Evolutionary conservation across 2,888 invertebrate genomes (phyloP), one percentile per base, ranked within the genome.

Genomic region (Cheilosia soror): DNA sequence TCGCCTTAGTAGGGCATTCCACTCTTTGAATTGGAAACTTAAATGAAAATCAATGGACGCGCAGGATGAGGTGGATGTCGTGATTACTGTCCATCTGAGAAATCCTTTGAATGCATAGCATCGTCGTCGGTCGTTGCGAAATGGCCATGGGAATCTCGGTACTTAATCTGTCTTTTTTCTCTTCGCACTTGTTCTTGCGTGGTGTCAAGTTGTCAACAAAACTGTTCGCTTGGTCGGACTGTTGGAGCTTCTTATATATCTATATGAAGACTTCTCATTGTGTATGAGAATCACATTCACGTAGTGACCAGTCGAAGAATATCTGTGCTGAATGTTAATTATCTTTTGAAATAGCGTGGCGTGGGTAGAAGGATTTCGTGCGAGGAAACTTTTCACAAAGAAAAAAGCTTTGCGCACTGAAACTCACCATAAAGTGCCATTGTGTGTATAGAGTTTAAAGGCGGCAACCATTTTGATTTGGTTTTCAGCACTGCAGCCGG

Each of bases 171-270:
- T 11, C 25, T 81, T 33, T 72, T 57, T 63, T 60, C 51, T 31
- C 49, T 20, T 60, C 44, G 25, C 62, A 65, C 65, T 71, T 82
- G 40, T 60, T 47, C 62, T 68, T 62, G 82, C 66, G 47, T 57
- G 62, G 72, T 83, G 82, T 78, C 78, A 83, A 72, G 72, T 78
- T 83, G 82, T 83, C 82, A 83, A 68, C 78, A 72, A 83, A 78
- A 72, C 66, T 65, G 49, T 62, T 71, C 66, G 55, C 47, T 77
- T 31, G 20, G 62, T 47, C 53, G 44, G 51, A 55, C 20, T 13
- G 57, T n/a, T 37, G 51, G 31, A 47, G 9, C 20, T 13, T n/a
- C 47, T 4, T 20, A 7, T 5, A 20, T 40, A n/a, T 25, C 20
- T 44, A 9, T 33, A 15, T 25, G 9, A 29, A 25, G 42, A n/a